Base-by-base conservation (phyloP, 1,140 invertebrate species). In the Brachystomella parvula region DNA sequence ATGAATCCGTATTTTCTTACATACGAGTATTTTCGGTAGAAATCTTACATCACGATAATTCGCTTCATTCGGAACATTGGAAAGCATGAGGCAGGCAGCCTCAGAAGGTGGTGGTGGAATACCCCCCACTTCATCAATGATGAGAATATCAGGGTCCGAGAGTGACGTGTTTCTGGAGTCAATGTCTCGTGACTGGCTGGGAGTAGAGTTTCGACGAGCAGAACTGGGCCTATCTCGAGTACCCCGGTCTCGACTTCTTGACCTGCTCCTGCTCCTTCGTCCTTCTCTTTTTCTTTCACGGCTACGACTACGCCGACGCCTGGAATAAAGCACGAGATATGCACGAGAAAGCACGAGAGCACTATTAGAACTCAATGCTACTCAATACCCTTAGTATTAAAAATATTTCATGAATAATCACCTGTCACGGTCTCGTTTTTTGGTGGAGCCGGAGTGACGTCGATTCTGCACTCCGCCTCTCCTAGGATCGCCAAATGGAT, bases 221-320 rank as follows among this genome's bases (percentile, higher is more conserved):
- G 24, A 3, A 3, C 12, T 62, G 2, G 33, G 9, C 39, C 61
- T 6, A 15, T 15, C 6, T 12, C 3, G 3, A 63, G 39, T 35
- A 29, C n/a, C n/a, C n/a, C n/a, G n/a, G n/a, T n/a, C n/a, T n/a
- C 39, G 28, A 31, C 61, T 35, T 28, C 31, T 53, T 26, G 61
- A 53, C 59, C 44, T 35, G 3, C 59, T 2, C 9, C 26, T 32
- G 9, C 28, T 47, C 3, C 61, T 39, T n/a, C 47, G 19, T 28
- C 19, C 24, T 47, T 62, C 62, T 29, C 47, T 33, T 31, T 59
- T 67, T 35, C 58, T 32, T 32, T 66, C 67, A 19, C 73, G 63
- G 63, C 69, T 69, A 3, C 71, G 53, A 47, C 69, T 71, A 39
- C 71, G 21, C 29, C 68, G 47, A 3, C 67, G 58, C 3, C 69